These are phyloP conservation scores for Dinocampus coccinellae DNA, from an alignment of 2,888 invertebrate species.

Conservation along the genomic window DNA sequence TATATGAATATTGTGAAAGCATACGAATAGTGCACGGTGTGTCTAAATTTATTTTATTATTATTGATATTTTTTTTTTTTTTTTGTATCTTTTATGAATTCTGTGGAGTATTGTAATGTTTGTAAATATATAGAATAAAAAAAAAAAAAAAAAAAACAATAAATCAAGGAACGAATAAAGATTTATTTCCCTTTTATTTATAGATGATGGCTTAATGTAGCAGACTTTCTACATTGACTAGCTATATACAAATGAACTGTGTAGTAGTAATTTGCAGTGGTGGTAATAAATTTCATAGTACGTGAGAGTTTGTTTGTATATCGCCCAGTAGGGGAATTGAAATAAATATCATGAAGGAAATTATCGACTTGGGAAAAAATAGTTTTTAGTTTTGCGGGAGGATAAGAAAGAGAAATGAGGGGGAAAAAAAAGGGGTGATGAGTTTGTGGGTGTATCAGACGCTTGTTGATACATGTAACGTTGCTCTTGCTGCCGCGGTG, in stretches of 20 bases:
- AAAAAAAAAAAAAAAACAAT: slow-evolving; percentile 42
- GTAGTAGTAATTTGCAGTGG: not conserved
- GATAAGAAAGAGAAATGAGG: slow-evolving; percentile 5
- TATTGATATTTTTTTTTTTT: too few relatives aligned
- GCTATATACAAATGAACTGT: not conserved
- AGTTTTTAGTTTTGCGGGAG: not conserved
- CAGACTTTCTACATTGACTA: not conserved
- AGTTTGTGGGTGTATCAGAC: slow-evolving; percentile 32
- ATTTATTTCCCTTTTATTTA: slow-evolving; percentile 21
- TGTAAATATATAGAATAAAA: slow-evolving; percentile 64
- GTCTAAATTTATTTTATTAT: too few relatives aligned
- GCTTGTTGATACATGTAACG: slow-evolving; percentile 18
- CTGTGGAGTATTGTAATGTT: slow-evolving; percentile 63
- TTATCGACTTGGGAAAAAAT: slow-evolving; percentile 20
- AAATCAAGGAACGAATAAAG: slow-evolving; percentile 13
- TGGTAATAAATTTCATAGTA: not conserved
- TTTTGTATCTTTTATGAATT: slow-evolving; percentile 57
- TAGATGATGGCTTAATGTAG: not conserved
- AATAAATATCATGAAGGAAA: slow-evolving; percentile 29
- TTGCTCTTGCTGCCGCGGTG: slow-evolving; percentile 41
- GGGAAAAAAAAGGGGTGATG: slow-evolving; percentile 19
- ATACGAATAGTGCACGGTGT: slow-evolving; percentile 50
- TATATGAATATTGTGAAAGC: slow-evolving; percentile 10
- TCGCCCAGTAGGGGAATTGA: not conserved
- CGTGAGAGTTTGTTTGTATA: not conserved